Evolutionary conservation across 2,113 vertebrate genomes (phyloP).

Genomic region (Rousettus leschenaultii): DNA sequence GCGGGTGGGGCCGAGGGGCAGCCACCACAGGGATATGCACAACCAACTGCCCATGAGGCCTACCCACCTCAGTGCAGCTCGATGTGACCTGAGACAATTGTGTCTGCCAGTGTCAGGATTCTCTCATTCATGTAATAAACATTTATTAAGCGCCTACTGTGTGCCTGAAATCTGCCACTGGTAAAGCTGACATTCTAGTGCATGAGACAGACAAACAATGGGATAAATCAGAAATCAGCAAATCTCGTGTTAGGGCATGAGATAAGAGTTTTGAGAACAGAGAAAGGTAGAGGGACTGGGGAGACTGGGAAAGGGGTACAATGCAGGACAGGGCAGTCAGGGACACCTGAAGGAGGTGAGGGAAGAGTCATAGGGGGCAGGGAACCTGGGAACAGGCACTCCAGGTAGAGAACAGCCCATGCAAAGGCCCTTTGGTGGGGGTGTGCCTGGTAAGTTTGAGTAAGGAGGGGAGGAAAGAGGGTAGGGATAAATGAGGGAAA

Average conservation of each 20-base stretch:
- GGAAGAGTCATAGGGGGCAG: background rate
- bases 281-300: background rate
- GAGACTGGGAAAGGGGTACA: no score
- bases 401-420: background rate
- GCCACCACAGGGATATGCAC: background rate
- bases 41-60: background rate
- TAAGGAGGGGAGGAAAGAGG: fast-evolving
- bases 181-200: background rate
- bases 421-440: background rate
- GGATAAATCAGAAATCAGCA: background rate
- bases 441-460: background rate
- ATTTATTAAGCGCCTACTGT: background rate
- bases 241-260: no score
- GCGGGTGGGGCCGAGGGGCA: background rate
- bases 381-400: background rate
- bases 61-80: background rate
- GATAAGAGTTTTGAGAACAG: background rate
- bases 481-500: background rate
- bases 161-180: background rate
- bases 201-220: background rate
- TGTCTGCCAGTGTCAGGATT: background rate
- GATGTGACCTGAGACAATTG: background rate
- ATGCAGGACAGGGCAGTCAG: background rate
- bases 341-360: background rate
- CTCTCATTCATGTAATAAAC: background rate